Conservation (phyloP, 2,888 invertebrate genomes). For the Allygus modestus region DNA sequence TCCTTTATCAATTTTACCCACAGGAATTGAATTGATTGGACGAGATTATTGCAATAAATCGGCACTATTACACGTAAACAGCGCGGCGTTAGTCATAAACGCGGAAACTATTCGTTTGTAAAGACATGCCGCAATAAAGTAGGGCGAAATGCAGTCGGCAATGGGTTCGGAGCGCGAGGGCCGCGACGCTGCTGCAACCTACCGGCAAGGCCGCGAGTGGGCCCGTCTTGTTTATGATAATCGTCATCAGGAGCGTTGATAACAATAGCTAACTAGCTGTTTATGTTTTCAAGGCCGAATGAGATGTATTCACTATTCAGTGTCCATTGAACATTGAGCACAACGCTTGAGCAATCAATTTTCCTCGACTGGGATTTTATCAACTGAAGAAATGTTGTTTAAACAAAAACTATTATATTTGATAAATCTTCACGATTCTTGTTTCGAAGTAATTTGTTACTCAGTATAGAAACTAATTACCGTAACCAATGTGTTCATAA, state of each 20-base stretch:
- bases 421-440: too few relatives aligned
- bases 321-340: not conserved
- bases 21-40: constrained; percentile 23
- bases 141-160: not conserved
- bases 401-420: too few relatives aligned
- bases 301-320: not conserved
- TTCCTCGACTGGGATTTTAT: too few relatives aligned
- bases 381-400: too few relatives aligned
- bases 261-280: constrained; percentile 30
- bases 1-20: constrained; percentile 20
- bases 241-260: not conserved
- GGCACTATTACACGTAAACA: constrained; percentile 5
- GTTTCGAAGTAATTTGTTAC: too few relatives aligned
- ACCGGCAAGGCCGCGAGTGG: constrained; percentile 20
- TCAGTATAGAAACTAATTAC: too few relatives aligned
- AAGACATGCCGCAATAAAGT: not conserved
- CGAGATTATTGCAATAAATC: constrained; percentile 15
- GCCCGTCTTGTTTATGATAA: constrained; percentile 22
- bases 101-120: constrained; percentile 27
- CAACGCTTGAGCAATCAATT: too few relatives aligned
- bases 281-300: constrained; percentile 13
- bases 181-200: constrained; percentile 5
- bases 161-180: not conserved
- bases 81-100: constrained; percentile 30
- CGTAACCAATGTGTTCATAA: too few relatives aligned